Base-by-base conservation (phyloP, 2,113 vertebrate genomes). In the Catharus minimus region DNA sequence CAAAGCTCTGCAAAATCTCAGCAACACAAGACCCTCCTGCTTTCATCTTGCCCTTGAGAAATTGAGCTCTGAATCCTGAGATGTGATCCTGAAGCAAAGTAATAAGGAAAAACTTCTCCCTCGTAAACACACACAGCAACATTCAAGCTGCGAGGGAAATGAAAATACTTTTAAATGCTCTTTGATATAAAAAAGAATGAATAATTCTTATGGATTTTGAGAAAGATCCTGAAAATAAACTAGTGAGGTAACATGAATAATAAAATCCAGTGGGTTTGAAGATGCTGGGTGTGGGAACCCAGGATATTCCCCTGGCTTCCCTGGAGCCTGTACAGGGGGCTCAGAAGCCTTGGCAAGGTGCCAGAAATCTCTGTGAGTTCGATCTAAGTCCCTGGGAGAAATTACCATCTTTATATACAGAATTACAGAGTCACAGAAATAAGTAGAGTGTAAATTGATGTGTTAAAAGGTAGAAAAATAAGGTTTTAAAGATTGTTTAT, bases 1-100 rank as follows among this genome's bases (percentile, higher is more conserved):
- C 66, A 62, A 62, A 68, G 56, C 56, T 56, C 0, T 0, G 61
- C 3, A 1, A 50, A 43, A 38, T 19, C 39, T 32, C 44, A 66
- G 72, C 39, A 28, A 58, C 30, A 43, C 0, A 0, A 80, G 39
- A 85, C 50, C 32, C 43, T 87, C 49, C 28, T 74, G 26, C 60
- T 77, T 62, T 71, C 39, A 55, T 33, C 47, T 32, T 36, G 17
- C 57, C 52, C 61, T 61, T 33, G 30, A 91, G 52, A 79, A 93
- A 78, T 9, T 1, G 2, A 84, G 38, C 60, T 66, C 47, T 71
- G 79, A 89, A 52, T 9, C 50, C 68, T 15, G 11, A 44, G 32
- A 93, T 41, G 44, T 1, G 0, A 43, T 43, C 52, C 72, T 66
- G 46, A 41, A 77, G 52, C 36, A 73, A 53, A 81, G 22, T 23